Evolutionary conservation across 1,140 invertebrate species (phyloP).

Genomic region (Drosophila neocordata): DNA sequence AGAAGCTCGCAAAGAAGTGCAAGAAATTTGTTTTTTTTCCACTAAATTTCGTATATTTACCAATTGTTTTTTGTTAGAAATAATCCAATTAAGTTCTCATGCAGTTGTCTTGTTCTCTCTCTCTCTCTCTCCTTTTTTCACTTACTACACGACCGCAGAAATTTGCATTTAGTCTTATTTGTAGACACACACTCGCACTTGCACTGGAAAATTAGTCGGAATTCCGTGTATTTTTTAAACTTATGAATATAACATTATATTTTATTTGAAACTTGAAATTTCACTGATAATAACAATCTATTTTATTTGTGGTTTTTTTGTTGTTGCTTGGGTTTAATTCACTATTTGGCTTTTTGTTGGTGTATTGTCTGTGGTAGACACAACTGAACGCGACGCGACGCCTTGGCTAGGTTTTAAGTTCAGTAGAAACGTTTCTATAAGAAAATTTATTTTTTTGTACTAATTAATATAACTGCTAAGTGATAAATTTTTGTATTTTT

Average conservation of each 20-base stretch:
- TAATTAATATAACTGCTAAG: neutral
- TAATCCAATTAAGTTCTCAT: slow-evolving; percentile 72
- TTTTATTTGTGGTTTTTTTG: slow-evolving; percentile 44
- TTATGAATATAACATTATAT: slow-evolving; percentile 24
- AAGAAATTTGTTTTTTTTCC: slow-evolving; percentile 27
- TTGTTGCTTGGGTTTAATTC: neutral
- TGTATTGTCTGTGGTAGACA: neutral
- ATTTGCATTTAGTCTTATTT: slow-evolving; percentile 58
- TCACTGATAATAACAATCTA: slow-evolving; percentile 46
- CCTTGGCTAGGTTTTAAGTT: neutral
- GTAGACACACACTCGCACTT: slow-evolving; percentile 46
- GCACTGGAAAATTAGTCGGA: slow-evolving; percentile 32
- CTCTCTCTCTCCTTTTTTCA: too few relatives aligned
- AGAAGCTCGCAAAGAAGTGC: slow-evolving; percentile 16
- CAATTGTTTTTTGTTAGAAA: slow-evolving; percentile 46
- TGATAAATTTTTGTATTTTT: neutral
- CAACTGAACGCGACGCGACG: neutral
- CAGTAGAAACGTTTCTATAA: neutral
- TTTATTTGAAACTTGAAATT: slow-evolving; percentile 56
- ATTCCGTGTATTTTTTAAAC: neutral
- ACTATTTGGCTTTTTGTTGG: neutral
- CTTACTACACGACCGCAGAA: slow-evolving; percentile 11
- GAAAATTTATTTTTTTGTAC: neutral
- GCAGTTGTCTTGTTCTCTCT: slow-evolving; percentile 41
- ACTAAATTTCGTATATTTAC: slow-evolving; percentile 56